Base-by-base conservation (phyloP, 2,888 invertebrate species). In the Parthenolecanium corni region DNA sequence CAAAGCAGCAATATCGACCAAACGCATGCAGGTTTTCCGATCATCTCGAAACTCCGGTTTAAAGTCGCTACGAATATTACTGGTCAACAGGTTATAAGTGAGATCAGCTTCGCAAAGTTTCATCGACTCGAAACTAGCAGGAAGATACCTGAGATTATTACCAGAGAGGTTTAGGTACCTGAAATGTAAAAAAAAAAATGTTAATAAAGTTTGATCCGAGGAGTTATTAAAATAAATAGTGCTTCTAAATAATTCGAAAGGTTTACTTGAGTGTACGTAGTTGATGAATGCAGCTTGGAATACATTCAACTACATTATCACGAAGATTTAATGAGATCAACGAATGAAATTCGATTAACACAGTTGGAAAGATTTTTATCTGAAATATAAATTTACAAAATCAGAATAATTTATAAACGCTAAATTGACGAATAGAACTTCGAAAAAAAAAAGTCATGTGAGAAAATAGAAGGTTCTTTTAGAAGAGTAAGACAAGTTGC, bases 151-250 rank as follows among this genome's bases (percentile, higher is more conserved):
- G 18, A 61, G 20, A 36, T 61, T n/a, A 24, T 61, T 61, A 18
- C 49, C 61, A 5, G 61, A 61, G 20, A 61, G 12, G 24, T 61
- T 61, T 3, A 61, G 51, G 16, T 38, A 18, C 18, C 61, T 61
- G 49, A 2, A 23, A 23, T 12, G 2, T 3, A n/a, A 20, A 40
- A 25, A 25, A 24, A 6, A 11, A 49, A 18, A 16, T 18, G 16
- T 18, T 46, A 2, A 2, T 46, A 1, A 40, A 40, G 2, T 14
- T 14, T 40, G n/a, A 40, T 40, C 16, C 2, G 40, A 40, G 40
- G n/a, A 40, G 2, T 14, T 12, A 40, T 40, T 40, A n/a, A 2
- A 2, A 40, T n/a, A n/a, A n/a, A n/a, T n/a, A n/a, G n/a, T n/a
- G n/a, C n/a, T n/a, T n/a, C n/a, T n/a, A n/a, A n/a, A n/a, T n/a